These are phyloP conservation scores for Syngnathus rostellatus DNA, from an alignment of 2,797 vertebrate genomes.

Conservation along the genomic window DNA sequence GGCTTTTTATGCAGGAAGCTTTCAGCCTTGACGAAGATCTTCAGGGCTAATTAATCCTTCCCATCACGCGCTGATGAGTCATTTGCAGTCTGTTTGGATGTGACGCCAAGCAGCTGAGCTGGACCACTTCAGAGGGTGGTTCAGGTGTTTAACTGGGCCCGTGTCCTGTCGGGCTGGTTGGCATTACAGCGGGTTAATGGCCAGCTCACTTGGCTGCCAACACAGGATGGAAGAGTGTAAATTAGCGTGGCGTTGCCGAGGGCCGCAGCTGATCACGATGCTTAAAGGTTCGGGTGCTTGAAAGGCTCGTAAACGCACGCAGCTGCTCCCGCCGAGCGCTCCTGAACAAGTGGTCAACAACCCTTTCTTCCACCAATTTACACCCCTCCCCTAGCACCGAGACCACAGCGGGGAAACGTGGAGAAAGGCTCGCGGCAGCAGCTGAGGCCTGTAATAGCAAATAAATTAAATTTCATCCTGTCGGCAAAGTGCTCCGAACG, in stretches of 20 bases:
- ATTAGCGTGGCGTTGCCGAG: conserved; percentile 9
- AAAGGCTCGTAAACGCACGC: conserved; percentile 46
- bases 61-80: conserved; percentile 46
- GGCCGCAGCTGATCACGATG: conserved; percentile 54
- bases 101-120: conserved; percentile 21
- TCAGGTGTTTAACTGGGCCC: conserved; percentile 68
- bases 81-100: conserved; percentile 57
- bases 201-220: conserved; percentile 34
- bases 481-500: conserved; percentile 26
- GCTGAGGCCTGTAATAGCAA: conserved; percentile 45
- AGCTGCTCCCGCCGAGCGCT: conserved; percentile 55
- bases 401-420: conserved; percentile 2
- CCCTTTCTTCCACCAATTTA: not conserved
- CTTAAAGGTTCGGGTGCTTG: conserved; percentile 25
- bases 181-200: conserved; percentile 26
- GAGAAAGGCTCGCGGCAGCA: conserved; percentile 45
- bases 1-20: conserved; percentile 16
- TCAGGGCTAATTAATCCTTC: conserved; percentile 43
- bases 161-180: conserved; percentile 55
- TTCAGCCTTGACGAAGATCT: conserved; percentile 23
- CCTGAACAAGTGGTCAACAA: conserved; percentile 36
- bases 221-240: conserved; percentile 12
- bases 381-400: not conserved
- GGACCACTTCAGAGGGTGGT: conserved; percentile 49
- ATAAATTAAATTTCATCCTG: conserved; percentile 32